Conservation (phyloP, 2,888 invertebrate genomes). For the Ormyrus pomaceus region DNA sequence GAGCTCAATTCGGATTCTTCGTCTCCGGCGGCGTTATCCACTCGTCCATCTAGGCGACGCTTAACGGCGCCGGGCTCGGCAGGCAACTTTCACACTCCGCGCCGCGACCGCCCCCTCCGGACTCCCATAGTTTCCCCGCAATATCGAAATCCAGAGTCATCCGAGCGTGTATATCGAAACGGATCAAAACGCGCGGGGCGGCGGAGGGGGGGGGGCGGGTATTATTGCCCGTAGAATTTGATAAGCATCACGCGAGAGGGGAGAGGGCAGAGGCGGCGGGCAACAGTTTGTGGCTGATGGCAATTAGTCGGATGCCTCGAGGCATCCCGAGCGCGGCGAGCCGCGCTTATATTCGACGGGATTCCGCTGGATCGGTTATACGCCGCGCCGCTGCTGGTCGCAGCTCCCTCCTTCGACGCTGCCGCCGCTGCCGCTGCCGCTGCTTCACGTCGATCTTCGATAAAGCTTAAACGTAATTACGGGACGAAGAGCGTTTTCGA, state of each 20-base stretch:
- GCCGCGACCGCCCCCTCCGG: too few species aligned
- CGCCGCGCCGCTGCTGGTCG: background rate
- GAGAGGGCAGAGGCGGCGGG: constrained; percentile 47
- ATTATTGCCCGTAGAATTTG: too few species aligned
- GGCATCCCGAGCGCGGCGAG: constrained; percentile 61
- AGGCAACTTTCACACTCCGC: too few species aligned
- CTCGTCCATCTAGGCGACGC: constrained; percentile 9
- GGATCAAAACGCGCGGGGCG: constrained; percentile 41
- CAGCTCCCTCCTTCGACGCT: background rate
- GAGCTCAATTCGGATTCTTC: constrained; percentile 24
- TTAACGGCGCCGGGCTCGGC: too few species aligned
- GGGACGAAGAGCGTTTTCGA: constrained; percentile 10
- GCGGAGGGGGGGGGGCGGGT: background rate
- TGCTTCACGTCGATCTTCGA: constrained; percentile 28
- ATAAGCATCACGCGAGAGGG: background rate
- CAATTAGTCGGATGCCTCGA: constrained; percentile 67
- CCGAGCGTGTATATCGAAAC: constrained; percentile 13
- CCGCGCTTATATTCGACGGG: constrained; percentile 57
- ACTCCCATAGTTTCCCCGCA: constrained; percentile 2
- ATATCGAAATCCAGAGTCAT: constrained; percentile 51
- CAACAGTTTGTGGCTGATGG: constrained; percentile 70
- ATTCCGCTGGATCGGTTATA: constrained; percentile 46
- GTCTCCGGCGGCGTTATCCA: constrained; percentile 17
- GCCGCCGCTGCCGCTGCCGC: background rate
- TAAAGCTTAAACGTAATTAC: constrained; percentile 46